Base-by-base conservation (phyloP, 1,140 invertebrate genomes). In the Cardiocondyla obscurior region DNA sequence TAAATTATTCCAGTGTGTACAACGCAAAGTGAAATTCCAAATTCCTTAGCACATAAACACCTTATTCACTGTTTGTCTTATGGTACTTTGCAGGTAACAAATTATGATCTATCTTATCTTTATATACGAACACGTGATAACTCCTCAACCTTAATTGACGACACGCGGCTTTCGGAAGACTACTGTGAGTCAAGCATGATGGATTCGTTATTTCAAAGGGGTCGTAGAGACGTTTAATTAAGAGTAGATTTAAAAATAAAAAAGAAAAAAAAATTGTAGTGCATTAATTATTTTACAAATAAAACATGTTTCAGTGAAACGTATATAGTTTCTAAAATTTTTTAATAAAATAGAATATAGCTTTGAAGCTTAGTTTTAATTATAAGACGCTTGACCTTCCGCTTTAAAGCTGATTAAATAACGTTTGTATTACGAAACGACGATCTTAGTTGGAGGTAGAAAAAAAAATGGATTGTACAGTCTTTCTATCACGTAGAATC, bases 101-200 rank as follows among this genome's bases (percentile, higher is more conserved):
- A 57, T 57, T 12, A 55, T 16, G 19, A 46, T 62, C 30, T 22
- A 77, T 51, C 28, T 77, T 77, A 77, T 65, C 58, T 77, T 51
- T 22, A 19, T 19, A 8, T n/a, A 65, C 28, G 30, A 2, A 22
- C 12, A 10, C 12, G 2, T 33, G 16, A 39, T 60, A 55, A 72
- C 36, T 55, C 42, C 12, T 58, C 10, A 1, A 46, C 12, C 25
- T 57, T 30, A 73, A 74, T 44, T 58, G n/a, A 0, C 25, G 36
- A 46, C 39, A 46, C n/a, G 57, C 2, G 28, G n/a, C 28, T 46
- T 62, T 60, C n/a, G 28, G n/a, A 62, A 74, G 55, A 74, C 12
- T 46, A 57, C 22, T 6, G 7, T 30, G n/a, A 60, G 22, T 22
- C 6, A 44, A 60, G 0, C 16, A 5, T 42, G 19, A 74, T 25